A percentile compares a stretch with the other conserved stretches of the same genome.
Evolutionary conservation across 1,140 invertebrate species (phyloP).

Genomic region (Aricia agestis): DNA sequence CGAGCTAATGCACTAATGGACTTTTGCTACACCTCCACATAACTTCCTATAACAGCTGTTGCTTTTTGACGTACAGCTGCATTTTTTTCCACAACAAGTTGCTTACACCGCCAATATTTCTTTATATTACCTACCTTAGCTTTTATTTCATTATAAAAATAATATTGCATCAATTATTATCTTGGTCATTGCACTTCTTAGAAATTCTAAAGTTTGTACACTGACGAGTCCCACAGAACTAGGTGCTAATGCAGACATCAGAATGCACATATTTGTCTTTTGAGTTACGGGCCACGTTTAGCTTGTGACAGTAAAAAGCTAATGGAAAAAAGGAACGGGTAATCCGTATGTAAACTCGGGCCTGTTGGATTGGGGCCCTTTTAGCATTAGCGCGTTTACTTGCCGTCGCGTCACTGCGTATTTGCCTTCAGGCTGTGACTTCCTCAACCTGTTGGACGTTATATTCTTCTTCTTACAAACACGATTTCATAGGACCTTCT

Average conservation of each 20-base stretch:
- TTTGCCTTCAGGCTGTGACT: conserved; percentile 43
- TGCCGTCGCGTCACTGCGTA: conserved; percentile 14
- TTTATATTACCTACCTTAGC: no score
- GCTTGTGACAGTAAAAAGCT: conserved; percentile 2
- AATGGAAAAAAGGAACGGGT: conserved; percentile 29
- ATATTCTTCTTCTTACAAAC: neutral
- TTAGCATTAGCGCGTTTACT: conserved; percentile 51
- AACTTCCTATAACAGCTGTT: no score
- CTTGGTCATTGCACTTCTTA: no score
- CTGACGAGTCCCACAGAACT: neutral
- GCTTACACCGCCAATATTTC: no score
- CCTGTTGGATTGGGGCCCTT: conserved; percentile 26
- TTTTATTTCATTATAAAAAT: no score
- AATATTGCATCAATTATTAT: no score
- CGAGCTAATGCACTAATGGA: no score
- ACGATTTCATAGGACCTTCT: neutral
- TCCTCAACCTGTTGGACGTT: conserved; percentile 18
- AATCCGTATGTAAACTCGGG: conserved; percentile 34
- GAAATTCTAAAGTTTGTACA: no score
- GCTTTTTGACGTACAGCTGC: no score
- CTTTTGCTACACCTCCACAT: no score
- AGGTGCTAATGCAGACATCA: neutral
- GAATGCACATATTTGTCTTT: conserved; percentile 1
- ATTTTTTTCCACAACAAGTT: no score
- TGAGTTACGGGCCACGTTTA: neutral